These are phyloP conservation scores for Ips nitidus DNA, from an alignment of 1,140 invertebrate genomes.

Conservation along the genomic window DNA sequence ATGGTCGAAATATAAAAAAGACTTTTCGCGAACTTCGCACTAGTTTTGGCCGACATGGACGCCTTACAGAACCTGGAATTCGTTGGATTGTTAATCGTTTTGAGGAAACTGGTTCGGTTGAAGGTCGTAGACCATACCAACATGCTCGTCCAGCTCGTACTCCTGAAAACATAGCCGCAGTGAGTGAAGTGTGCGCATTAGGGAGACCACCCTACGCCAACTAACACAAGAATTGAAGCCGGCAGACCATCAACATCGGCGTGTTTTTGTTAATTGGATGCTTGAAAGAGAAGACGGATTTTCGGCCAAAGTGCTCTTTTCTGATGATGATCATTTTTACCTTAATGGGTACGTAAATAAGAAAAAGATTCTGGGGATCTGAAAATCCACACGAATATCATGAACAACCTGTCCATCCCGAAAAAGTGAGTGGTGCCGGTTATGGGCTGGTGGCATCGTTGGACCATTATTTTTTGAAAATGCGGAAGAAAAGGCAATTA, in stretches of 20 bases:
- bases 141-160: neutral
- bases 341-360: slow-evolving; percentile 6
- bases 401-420: slow-evolving; percentile 37
- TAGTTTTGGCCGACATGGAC: neutral
- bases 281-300: neutral
- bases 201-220: neutral
- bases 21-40: neutral
- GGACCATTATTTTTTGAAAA: slow-evolving; percentile 47
- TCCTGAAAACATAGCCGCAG: neutral
- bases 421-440: slow-evolving; percentile 40
- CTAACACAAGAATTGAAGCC: neutral
- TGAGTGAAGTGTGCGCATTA: neutral
- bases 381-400: slow-evolving; percentile 31
- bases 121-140: neutral
- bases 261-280: neutral
- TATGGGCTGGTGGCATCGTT: slow-evolving; percentile 35
- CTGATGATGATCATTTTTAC: slow-evolving; percentile 2
- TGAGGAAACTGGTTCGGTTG: neutral
- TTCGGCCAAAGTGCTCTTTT: slow-evolving; percentile 15
- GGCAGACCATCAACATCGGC: neutral
- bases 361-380: neutral
- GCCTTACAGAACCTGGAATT: neutral
- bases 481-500: slow-evolving; percentile 16
- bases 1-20: slow-evolving; percentile 1
- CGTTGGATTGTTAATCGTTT: neutral